Conservation (phyloP, 2,797 vertebrate species). For the Kryptopterus vitreolus region DNA sequence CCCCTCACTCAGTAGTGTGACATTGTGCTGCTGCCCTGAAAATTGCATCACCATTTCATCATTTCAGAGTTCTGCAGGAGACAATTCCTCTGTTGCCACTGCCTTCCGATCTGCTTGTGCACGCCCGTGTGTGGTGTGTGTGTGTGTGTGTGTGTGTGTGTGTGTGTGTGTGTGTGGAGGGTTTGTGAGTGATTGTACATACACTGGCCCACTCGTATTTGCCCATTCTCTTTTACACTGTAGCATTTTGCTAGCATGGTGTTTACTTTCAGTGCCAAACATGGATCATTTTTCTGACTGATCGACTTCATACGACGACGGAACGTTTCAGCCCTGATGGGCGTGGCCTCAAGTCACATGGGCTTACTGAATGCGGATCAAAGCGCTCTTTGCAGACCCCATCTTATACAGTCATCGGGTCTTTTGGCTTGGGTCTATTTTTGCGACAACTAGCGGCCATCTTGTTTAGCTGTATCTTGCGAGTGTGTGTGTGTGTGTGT, state of each 20-base stretch:
- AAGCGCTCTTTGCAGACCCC: too few species aligned
- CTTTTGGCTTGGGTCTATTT: background rate
- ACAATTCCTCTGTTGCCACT: slow-evolving; percentile 26
- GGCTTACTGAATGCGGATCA: too few species aligned
- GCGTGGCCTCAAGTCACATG: background rate
- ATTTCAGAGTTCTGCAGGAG: slow-evolving; percentile 42
- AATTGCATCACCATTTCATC: slow-evolving; percentile 49
- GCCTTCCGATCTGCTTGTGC: slow-evolving; percentile 4
- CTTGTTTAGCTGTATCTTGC: background rate
- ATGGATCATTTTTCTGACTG: background rate
- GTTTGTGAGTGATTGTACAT: background rate
- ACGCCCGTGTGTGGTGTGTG: slow-evolving; percentile 23
- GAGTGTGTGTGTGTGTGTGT: background rate
- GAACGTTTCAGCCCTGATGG: background rate
- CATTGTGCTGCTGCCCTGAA: slow-evolving; percentile 38
- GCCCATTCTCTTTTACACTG: background rate
- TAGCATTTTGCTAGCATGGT: background rate
- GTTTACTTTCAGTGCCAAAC: background rate
- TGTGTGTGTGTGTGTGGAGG: slow-evolving; percentile 9
- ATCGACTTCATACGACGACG: background rate
- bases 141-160: slow-evolving; percentile 25
- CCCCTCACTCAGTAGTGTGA: slow-evolving; percentile 39
- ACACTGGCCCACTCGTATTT: slow-evolving; percentile 12
- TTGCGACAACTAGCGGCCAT: background rate
- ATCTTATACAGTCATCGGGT: background rate